phyloP scores from a whole-genome alignment of 2,888 invertebrate species.

The Odontocolon sp. region DNA sequence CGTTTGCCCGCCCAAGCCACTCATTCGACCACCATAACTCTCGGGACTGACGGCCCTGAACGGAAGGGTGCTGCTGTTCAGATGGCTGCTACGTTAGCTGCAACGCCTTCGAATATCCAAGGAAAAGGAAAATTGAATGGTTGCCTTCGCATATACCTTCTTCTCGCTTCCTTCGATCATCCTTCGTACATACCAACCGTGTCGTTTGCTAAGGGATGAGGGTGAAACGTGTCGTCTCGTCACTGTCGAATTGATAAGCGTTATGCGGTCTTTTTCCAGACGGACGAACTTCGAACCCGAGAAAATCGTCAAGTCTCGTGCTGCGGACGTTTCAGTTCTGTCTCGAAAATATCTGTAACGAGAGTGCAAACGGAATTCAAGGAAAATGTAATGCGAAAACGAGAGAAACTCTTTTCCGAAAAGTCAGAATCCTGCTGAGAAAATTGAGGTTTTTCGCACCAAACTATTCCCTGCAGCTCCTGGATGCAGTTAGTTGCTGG shows the following conservation, averaged over 20 bases:
- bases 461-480: too few species aligned
- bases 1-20: constrained; percentile 80
- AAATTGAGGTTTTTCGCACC: constrained; percentile 21
- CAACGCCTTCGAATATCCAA: constrained; percentile 63
- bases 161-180: constrained; percentile 29
- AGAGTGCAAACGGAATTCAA: not conserved
- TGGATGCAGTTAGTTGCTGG: constrained; percentile 54
- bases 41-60: constrained; percentile 78
- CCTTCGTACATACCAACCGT: not conserved
- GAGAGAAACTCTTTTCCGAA: not conserved
- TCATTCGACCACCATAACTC: constrained; percentile 80
- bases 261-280: constrained; percentile 9
- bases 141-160: constrained; percentile 64
- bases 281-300: not conserved
- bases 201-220: not conserved
- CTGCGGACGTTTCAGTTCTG: not conserved
- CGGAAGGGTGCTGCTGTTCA: constrained; percentile 74
- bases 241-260: constrained; percentile 20
- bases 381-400: not conserved
- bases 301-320: not conserved
- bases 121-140: constrained; percentile 75
- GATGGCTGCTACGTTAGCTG: constrained; percentile 39
- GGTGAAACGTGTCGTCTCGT: not conserved
- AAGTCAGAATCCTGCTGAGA: not conserved
- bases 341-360: constrained; percentile 6